phyloP scores from a whole-genome alignment of 2,113 vertebrate species.

The Atlantisia rogersi region DNA sequence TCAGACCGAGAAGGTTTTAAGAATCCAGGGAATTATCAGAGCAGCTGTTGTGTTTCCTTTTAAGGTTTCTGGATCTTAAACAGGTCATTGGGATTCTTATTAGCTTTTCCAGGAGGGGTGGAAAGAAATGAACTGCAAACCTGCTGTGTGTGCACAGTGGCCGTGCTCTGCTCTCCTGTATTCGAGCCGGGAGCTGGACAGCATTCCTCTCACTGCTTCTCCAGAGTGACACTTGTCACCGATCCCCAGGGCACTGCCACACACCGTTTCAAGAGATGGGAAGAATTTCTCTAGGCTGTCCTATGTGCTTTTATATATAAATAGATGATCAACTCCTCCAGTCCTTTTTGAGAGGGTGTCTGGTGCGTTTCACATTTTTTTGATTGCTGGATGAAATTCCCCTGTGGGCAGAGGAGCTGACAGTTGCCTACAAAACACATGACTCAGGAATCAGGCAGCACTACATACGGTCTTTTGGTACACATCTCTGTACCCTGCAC shows the following conservation, averaged over 20 bases:
- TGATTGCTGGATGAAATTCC: background rate
- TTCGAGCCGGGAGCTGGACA: background rate
- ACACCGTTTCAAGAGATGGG: background rate
- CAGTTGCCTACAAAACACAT: background rate
- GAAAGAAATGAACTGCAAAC: background rate
- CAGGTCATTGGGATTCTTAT: conserved; percentile 54
- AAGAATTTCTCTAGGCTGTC: background rate
- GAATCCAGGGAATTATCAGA: conserved; percentile 61
- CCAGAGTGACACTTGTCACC: conserved; percentile 21
- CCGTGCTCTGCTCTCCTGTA: background rate
- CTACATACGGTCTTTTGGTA: background rate
- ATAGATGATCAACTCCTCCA: background rate
- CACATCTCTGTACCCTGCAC: rapidly evolving
- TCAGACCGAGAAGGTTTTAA: conserved; percentile 39
- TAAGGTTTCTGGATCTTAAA: conserved; percentile 62
- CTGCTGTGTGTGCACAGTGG: rapidly evolving
- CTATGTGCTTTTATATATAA: conserved; percentile 13
- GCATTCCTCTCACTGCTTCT: background rate
- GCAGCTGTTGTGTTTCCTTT: conserved; percentile 65
- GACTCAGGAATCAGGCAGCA: background rate
- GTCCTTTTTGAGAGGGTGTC: background rate
- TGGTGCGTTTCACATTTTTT: background rate
- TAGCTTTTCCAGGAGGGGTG: background rate
- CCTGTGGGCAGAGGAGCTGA: background rate
- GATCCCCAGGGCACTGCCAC: background rate